These are phyloP conservation scores for Planococcus citri DNA, from an alignment of 1,140 invertebrate species.

Conservation along the genomic window DNA sequence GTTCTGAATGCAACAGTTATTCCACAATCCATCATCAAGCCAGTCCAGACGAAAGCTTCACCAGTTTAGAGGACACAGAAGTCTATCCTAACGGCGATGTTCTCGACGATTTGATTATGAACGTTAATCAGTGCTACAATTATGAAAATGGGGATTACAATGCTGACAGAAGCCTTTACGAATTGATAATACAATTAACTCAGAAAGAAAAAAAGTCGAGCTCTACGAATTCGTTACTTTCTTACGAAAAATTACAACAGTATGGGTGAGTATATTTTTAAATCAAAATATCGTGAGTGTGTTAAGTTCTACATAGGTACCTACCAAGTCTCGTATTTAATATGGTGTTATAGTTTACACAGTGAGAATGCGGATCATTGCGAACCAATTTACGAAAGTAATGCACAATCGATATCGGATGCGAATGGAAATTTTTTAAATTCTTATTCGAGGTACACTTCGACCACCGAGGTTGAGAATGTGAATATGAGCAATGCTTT, in stretches of 20 bases:
- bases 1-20: conserved; percentile 6
- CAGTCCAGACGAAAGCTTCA: not conserved
- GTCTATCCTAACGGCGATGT: not conserved
- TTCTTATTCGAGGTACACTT: not conserved
- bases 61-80: not conserved
- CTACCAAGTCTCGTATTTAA: not conserved
- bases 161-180: not conserved
- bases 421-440: conserved; percentile 15
- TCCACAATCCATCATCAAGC: conserved; percentile 9
- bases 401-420: not conserved
- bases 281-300: not conserved
- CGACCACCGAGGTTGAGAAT: not conserved
- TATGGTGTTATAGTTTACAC: not conserved
- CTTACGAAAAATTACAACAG: not conserved
- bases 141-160: conserved; percentile 12
- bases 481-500: not conserved
- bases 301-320: not conserved
- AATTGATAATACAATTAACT: not conserved
- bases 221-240: not conserved
- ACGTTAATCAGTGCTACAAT: not conserved
- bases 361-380: not conserved
- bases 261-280: conserved; percentile 3
- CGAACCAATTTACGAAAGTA: not conserved
- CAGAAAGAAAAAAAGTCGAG: conserved; percentile 6
- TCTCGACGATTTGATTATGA: conserved; percentile 5